Base-by-base conservation (phyloP, 2,113 vertebrate species). In the Macquaria ambigua region DNA sequence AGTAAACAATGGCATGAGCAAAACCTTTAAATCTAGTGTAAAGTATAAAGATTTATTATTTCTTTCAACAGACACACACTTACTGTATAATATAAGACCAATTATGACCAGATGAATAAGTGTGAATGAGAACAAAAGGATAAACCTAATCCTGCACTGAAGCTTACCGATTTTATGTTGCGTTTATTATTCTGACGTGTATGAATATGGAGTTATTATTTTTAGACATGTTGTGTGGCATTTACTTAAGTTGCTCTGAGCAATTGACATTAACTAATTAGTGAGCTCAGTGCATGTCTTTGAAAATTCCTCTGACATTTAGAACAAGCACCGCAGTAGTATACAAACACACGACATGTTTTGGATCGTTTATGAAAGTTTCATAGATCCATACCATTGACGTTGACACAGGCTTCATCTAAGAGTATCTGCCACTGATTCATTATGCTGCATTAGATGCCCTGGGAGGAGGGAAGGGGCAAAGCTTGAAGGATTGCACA, bases 361-460 rank as follows among this genome's bases (percentile, higher is more conserved):
- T 88, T 63, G 63, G 56, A 81, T 89, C 43, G 84, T 81, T 87
- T 84, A 59, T 69, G 72, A 77, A 82, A 39, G 61, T 89, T 76
- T 73, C 58, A 66, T 53, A 37, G 66, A 92, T 82, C 84, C 77
- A 78, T 82, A 79, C 56, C 73, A 70, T 55, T 74, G 84, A 90
- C 74, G 20, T 23, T 91, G 88, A 93, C 81, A 76, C 73, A 52
- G 81, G 83, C 72, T 70, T 84, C 79, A 84, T 86, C 76, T 75
- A 52, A 87, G 85, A 80, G 78, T 61, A 78, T 90, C 80, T 81
- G 79, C 88, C 83, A 88, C 77, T 90, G 87, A 92, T 92, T 93
- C 88, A 91, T 93, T 87, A 90, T 82, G 83, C 90, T 83, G 84
- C 85, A 86, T 92, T 81, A 83, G 87, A 88, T 68, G 85, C 80